A percentile compares a stretch with the other conserved stretches of the same genome.
Conservation (phyloP, 2,113 vertebrate genomes). For the Nesogale talazaci region DNA sequence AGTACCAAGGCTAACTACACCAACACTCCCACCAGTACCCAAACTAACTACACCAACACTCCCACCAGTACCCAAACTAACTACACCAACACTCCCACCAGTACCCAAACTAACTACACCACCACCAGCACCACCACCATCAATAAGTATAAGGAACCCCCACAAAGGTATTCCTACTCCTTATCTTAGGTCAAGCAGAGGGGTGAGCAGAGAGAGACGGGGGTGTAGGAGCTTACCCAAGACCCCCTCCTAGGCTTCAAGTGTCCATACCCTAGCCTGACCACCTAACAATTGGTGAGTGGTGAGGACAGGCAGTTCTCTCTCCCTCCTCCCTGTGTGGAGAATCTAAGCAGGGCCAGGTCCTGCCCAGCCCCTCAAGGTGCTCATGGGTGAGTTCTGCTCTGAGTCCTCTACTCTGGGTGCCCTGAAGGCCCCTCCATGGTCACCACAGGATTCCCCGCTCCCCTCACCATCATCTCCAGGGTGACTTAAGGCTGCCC, state of each 20-base stretch:
- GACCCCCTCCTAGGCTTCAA: fast-evolving
- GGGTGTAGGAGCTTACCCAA: background rate
- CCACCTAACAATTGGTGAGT: too few relatives aligned
- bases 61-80: too few relatives aligned
- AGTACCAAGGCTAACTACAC: too few relatives aligned
- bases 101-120: too few relatives aligned
- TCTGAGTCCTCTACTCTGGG: background rate
- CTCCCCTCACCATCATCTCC: background rate
- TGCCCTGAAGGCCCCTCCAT: background rate
- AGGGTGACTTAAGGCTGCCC: fast-evolving
- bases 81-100: too few relatives aligned
- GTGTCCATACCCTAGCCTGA: too few relatives aligned
- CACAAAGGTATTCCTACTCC: too few relatives aligned
- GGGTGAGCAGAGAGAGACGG: background rate
- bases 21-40: too few relatives aligned
- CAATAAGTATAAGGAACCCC: background rate
- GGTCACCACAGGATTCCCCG: background rate
- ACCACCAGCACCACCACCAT: background rate
- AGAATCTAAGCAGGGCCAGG: background rate
- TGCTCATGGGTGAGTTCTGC: background rate
- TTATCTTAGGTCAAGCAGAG: background rate
- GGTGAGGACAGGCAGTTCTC: background rate
- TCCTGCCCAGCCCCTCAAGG: background rate
- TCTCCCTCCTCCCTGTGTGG: background rate
- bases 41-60: too few relatives aligned